A percentile compares a stretch with the other conserved stretches of the same genome.
Evolutionary conservation across 2,888 invertebrate genomes (phyloP).

Genomic region (Dexiosoma caninum): DNA sequence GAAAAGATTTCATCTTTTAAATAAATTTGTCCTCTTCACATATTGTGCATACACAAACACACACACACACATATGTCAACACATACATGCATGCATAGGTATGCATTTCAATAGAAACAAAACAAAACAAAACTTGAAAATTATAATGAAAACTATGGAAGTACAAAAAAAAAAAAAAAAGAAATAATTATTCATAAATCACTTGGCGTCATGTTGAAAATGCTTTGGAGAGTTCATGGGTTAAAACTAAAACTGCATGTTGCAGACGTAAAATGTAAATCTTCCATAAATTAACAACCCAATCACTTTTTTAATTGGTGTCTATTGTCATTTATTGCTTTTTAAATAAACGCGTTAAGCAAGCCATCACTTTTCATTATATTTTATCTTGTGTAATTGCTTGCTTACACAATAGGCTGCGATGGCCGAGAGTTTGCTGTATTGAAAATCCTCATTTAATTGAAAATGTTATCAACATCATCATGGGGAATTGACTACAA

Average conservation of each 20-base stretch:
- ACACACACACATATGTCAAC: too few species aligned
- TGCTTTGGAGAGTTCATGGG: neutral
- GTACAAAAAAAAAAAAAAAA: conserved; percentile 29
- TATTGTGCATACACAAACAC: too few species aligned
- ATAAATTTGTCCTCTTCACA: too few species aligned
- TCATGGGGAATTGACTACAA: too few species aligned
- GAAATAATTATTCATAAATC: conserved; percentile 55
- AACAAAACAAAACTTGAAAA: neutral
- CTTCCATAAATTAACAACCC: neutral
- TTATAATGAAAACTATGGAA: conserved; percentile 32
- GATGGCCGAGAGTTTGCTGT: neutral
- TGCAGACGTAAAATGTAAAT: neutral
- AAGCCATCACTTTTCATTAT: neutral
- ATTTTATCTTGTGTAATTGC: conserved; percentile 20
- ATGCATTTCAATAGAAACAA: too few species aligned
- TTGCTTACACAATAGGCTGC: conserved; percentile 9
- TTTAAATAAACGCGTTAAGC: neutral
- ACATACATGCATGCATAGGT: too few species aligned
- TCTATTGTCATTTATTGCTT: neutral
- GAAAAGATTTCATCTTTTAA: too few species aligned
- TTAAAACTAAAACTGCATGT: neutral
- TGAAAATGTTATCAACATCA: neutral
- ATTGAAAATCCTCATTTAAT: neutral
- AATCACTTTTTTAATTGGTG: conserved; percentile 6
- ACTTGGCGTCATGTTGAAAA: conserved; percentile 33